Evolutionary conservation across 2,797 vertebrate genomes (phyloP).

Genomic region (Xenentodon cancila): DNA sequence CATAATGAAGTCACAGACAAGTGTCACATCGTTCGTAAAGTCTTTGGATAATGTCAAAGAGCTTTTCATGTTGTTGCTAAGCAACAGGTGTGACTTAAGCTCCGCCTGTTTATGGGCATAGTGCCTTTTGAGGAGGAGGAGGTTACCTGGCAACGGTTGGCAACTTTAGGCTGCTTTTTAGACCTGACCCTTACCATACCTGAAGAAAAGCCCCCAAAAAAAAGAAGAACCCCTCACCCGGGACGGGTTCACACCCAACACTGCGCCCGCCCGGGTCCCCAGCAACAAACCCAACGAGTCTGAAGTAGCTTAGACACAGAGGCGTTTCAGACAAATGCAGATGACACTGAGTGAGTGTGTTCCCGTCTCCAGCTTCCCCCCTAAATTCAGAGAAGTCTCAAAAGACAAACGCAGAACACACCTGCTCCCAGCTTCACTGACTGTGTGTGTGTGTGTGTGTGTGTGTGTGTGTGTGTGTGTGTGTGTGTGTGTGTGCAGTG

Average conservation of each 20-base stretch:
- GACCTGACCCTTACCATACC: background rate
- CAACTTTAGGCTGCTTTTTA: background rate
- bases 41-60: background rate
- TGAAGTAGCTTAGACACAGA: too few species aligned
- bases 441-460: slow-evolving; percentile 2
- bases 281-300: too few species aligned
- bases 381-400: slow-evolving; percentile 47
- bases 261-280: too few species aligned
- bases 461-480: background rate
- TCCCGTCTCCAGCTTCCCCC: slow-evolving; percentile 19
- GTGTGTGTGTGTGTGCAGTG: background rate
- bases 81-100: slow-evolving; percentile 1
- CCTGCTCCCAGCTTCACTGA: slow-evolving; percentile 29
- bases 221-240: background rate
- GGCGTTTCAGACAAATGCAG: slow-evolving; percentile 5
- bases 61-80: background rate
- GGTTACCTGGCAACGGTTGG: background rate
- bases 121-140: background rate
- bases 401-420: slow-evolving; percentile 28
- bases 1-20: background rate
- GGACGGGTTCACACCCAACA: too few species aligned
- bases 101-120: background rate
- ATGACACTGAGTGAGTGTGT: slow-evolving; percentile 16
- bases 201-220: background rate
- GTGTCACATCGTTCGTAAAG: background rate